Evolutionary conservation across 2,113 vertebrate species (phyloP), one percentile per base, ranked within the genome.

Genomic region (Pteruthius melanotis): DNA sequence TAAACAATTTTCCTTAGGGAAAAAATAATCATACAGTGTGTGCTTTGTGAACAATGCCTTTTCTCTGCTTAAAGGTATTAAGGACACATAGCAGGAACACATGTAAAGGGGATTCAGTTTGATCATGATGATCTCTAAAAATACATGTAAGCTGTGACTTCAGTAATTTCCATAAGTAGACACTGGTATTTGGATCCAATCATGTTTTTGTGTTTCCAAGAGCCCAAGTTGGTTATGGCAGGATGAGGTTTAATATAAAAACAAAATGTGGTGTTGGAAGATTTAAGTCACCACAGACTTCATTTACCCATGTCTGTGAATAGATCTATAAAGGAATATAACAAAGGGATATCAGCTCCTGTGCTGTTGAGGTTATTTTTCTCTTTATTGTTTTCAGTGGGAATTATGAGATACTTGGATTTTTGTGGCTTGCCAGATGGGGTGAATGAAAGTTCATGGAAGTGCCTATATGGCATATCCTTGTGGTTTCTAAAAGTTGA

Each of bases 111-210:
- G 27, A 90, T 95, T 77, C 82, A 75, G 20, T 71, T 83, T 77
- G 66, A 86, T 94, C 57, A 28, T 89, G 71, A 44, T 89, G 74
- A 85, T 90, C 50, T 94, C 83, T 88, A 82, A 89, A 93, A 90
- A 82, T 91, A 89, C 27, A 65, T 95, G 20, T 45, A 94, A 88
- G 56, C 79, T 91, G 59, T 89, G 66, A 83, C 57, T 94, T 77
- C 5, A 93, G 42, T 92, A 17, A 87, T 83, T 95, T 92, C 85
- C 74, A 27, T 93, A 94, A 92, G 72, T 45, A 92, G 93, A 84
- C 64, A 17, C 21, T 95, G 63, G 40, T 83, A n/a, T 89, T 93
- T 75, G 72, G 76, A 86, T 96, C 72, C 0, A 0, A 40, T 92
- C 30, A 17, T n/a, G 21, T 57, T 19, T 93, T 85, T 81, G 24